Evolutionary conservation across 2,888 invertebrate genomes (phyloP), one percentile per base, ranked within the genome.

Genomic region (Drosophila anceps): DNA sequence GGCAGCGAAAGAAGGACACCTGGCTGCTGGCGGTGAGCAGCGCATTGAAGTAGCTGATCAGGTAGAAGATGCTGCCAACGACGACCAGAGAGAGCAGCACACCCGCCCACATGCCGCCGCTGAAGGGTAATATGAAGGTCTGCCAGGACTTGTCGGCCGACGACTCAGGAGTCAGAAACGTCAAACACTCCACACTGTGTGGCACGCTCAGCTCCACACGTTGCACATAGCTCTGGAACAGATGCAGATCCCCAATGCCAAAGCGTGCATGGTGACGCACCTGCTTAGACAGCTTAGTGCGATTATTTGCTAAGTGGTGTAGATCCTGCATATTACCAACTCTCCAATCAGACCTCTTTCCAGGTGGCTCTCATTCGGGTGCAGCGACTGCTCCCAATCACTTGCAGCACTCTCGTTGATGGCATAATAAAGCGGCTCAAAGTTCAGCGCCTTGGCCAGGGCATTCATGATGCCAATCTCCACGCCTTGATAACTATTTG

Each of bases 101-200:
- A 0, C 95, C 95, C 1, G 95, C 93, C 97, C 97, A 97, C 94
- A 97, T 96, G 75, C 95, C 94, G 0, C 95, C 93, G 76, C 96
- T 96, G 88, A 97, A 97, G 1, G 97, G 97, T 78, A 96, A 93
- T 84, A 97, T 95, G 9, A 97, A 93, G 0, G 97, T 96, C 91
- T 96, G 96, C 97, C 97, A 97, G 1, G 97, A 96, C 84, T 96
- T 97, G 90, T 97, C 96, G 2, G 95, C 95, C 20, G 96, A 93
- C 0, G 97, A 95, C 92, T 97, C 97, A 0, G 97, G 97, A 0
- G 97, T 97, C 20, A 97, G 91, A 88, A 97, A 97, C 0, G 97
- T 97, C 84, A 97, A 94, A 87, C 97, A 97, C 90, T 97, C 96
- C 0, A 96, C 95, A n/a, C 95, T 96, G 75, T 97, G 97, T 0